Conservation (phyloP, 1,140 invertebrate genomes). For the Zaprionus inermis region DNA sequence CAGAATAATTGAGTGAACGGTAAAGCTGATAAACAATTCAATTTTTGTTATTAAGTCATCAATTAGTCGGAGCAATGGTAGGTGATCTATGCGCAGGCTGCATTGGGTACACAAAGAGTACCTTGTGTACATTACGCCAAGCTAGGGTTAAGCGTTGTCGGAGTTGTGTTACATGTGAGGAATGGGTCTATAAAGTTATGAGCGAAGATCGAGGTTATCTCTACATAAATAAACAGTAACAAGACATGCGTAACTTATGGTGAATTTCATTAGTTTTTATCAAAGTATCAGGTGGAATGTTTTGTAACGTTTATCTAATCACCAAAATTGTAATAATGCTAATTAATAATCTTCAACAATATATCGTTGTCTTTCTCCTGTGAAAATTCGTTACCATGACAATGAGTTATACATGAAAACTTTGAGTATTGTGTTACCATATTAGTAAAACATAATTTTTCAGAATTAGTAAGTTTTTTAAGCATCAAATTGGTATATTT, state of each 20-base stretch:
- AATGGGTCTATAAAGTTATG: not conserved
- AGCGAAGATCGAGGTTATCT: not conserved
- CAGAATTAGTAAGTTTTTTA: not conserved
- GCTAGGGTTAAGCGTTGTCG: not conserved
- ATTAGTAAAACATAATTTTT: not conserved
- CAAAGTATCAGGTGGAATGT: too few species aligned
- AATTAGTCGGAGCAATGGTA: conserved; percentile 60
- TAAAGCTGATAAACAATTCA: conserved; percentile 74
- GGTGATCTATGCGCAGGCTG: not conserved
- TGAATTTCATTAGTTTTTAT: not conserved
- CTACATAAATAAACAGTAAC: not conserved
- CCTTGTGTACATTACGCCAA: not conserved
- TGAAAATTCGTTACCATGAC: too few species aligned
- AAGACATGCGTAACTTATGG: not conserved
- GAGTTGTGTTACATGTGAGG: not conserved
- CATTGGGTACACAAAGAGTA: not conserved
- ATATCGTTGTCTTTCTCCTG: too few species aligned
- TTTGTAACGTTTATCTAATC: too few species aligned
- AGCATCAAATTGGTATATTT: not conserved
- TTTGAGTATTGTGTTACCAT: too few species aligned
- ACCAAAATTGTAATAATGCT: too few species aligned
- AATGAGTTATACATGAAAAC: too few species aligned
- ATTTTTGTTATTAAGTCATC: conserved; percentile 79
- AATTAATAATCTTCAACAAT: too few species aligned
- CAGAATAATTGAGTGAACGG: conserved; percentile 82